These are phyloP conservation scores for Carpatolechia fugitivella DNA, from an alignment of 2,888 invertebrate species.

Conservation along the genomic window DNA sequence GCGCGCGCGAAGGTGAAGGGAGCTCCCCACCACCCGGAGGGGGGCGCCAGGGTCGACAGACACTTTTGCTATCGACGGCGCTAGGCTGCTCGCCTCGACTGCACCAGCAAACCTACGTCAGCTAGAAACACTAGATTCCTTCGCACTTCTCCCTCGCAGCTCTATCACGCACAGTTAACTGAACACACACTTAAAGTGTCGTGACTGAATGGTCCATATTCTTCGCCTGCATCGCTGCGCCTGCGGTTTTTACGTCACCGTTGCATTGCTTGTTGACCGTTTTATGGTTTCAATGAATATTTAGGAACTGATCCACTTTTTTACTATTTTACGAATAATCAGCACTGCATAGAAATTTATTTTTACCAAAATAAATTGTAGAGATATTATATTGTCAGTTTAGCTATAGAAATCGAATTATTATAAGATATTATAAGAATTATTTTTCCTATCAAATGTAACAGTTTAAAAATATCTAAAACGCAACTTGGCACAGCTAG, in stretches of 20 bases:
- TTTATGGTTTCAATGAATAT: slow-evolving; percentile 11
- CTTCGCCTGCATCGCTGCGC: slow-evolving; percentile 21
- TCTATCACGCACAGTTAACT: neutral
- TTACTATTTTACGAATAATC: too few relatives aligned
- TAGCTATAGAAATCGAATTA: too few relatives aligned
- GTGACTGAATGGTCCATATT: neutral
- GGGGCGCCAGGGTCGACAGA: slow-evolving; percentile 72
- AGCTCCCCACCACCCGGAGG: slow-evolving; percentile 52
- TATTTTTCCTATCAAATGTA: too few relatives aligned
- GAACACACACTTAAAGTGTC: neutral
- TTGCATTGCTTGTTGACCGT: slow-evolving; percentile 13
- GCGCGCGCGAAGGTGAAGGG: slow-evolving; percentile 70
- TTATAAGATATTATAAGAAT: too few relatives aligned
- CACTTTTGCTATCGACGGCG: slow-evolving; percentile 73
- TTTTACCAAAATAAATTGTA: too few relatives aligned
- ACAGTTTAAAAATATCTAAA: too few relatives aligned
- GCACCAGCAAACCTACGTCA: slow-evolving; percentile 22
- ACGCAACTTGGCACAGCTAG: neutral
- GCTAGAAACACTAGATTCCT: slow-evolving; percentile 1
- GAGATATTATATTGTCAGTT: too few relatives aligned
- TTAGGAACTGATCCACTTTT: slow-evolving; percentile 6
- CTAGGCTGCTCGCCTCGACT: slow-evolving; percentile 34
- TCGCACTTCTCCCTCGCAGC: neutral
- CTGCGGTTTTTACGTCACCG: slow-evolving; percentile 9
- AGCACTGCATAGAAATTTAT: too few relatives aligned